These are phyloP conservation scores for Ariolimax columbianus DNA, from an alignment of 2,888 invertebrate genomes.

Conservation along the genomic window DNA sequence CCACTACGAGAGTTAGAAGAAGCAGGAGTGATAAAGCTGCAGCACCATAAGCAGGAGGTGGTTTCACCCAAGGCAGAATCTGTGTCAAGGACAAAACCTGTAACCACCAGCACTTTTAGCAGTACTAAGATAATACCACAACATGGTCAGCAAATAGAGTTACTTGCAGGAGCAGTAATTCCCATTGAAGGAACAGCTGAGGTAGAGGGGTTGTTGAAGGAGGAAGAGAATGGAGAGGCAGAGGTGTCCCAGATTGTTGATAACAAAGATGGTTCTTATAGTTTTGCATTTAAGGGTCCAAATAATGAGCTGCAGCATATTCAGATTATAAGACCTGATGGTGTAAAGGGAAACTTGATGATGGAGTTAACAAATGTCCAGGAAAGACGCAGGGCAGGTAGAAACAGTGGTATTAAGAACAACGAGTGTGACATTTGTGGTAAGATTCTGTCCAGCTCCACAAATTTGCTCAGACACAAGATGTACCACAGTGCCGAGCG, in stretches of 20 bases:
- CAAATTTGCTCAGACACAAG: conserved; percentile 49
- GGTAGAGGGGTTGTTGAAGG: conserved; percentile 27
- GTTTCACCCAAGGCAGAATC: not conserved
- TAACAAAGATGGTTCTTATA: conserved; percentile 43
- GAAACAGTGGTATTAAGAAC: conserved; percentile 27
- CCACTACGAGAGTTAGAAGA: conserved; percentile 48
- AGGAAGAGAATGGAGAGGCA: conserved; percentile 19
- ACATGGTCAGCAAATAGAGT: not conserved
- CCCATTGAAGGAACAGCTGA: conserved; percentile 14
- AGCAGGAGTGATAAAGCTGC: conserved; percentile 48
- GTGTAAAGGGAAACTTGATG: conserved; percentile 41
- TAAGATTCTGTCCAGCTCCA: conserved; percentile 47
- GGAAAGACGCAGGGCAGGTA: not conserved
- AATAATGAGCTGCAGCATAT: conserved; percentile 52
- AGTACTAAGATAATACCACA: not conserved
- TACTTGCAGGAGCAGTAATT: conserved; percentile 22
- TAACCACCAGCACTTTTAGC: not conserved
- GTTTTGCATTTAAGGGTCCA: conserved; percentile 48
- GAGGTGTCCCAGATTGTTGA: conserved; percentile 44
- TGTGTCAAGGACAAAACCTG: not conserved
- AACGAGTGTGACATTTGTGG: conserved; percentile 51
- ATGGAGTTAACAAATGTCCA: conserved; percentile 24
- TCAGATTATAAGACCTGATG: conserved; percentile 48
- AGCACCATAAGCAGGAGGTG: conserved; percentile 37
- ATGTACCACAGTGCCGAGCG: conserved; percentile 51